Evolutionary conservation across 2,797 vertebrate species (phyloP), one percentile per base, ranked within the genome.

Genomic region (Sebastes baramenuke): DNA sequence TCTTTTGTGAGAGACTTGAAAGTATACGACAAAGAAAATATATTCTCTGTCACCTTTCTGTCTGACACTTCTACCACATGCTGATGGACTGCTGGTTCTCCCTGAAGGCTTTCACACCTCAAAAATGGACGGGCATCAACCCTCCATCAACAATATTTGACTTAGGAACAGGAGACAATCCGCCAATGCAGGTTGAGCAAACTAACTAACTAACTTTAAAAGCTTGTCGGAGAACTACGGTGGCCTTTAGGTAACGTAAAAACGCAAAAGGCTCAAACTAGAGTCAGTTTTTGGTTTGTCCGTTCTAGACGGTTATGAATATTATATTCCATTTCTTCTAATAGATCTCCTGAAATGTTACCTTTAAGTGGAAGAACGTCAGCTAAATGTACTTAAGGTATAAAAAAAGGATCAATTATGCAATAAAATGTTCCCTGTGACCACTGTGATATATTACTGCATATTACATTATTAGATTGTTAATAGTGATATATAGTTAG

Each of bases 21-120:
- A 61, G 32, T 32, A 66, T 6, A 46, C 1, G 27, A 71, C 32
- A 80, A 61, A 55, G 22, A 65, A 77, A 61, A 79, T 8, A 68
- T 7, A 70, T 67, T 69, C 75, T 61, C 78, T 67, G 42, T 64
- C 87, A 89, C 72, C 52, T 89, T 59, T 68, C 74, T 59, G 80
- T 85, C 88, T 92, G 71, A 69, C 86, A 82, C 69, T 46, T 82
- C 60, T 75, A 34, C 58, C 55, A 78, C 76, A 55, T 54, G 59
- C 70, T 77, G 72, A 59, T 82, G 58, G 72, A 80, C 18, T 55
- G 56, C 58, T 81, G 56, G 20, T 66, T 80, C 24, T 62, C 70
- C 77, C 79, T 4, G 20, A 75, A 75, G 46, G 85, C 79, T 74
- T 79, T 88, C 54, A 82, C 74, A 59, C 32, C 64, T 59, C 27